Evolutionary conservation across 2,888 invertebrate species (phyloP).

Genomic region (Oxystoma pomonae): DNA sequence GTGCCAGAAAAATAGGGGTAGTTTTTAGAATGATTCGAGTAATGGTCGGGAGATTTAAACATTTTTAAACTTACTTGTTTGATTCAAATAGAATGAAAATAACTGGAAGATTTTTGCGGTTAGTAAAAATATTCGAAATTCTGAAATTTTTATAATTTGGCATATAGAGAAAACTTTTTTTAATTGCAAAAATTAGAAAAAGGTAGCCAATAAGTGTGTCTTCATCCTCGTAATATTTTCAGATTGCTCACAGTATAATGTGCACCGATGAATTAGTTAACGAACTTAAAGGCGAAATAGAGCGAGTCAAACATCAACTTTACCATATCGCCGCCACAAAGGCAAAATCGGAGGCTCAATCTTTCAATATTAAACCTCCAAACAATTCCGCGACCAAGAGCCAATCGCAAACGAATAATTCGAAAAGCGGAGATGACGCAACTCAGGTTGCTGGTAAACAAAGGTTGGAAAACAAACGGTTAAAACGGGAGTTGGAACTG

Average conservation of each 20-base stretch:
- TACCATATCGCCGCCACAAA: constrained; percentile 16
- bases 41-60: too few species aligned
- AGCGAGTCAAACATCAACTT: constrained; percentile 28
- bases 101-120: too few species aligned
- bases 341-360: background rate
- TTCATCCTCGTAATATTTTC: too few species aligned
- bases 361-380: background rate
- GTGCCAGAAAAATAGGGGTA: too few species aligned
- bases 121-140: too few species aligned
- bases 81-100: too few species aligned
- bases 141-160: too few species aligned
- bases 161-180: too few species aligned
- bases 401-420: background rate
- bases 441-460: background rate
- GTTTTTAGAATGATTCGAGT: too few species aligned
- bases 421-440: background rate
- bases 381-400: background rate
- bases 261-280: constrained; percentile 24
- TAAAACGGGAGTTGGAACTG: constrained; percentile 26
- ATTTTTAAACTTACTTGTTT: too few species aligned
- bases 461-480: background rate
- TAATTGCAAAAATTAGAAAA: too few species aligned
- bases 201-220: too few species aligned
- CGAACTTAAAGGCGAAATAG: constrained; percentile 29
- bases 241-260: constrained; percentile 18